These are phyloP conservation scores for Mythimna ferrago DNA, from an alignment of 2,888 invertebrate species.

Conservation along the genomic window DNA sequence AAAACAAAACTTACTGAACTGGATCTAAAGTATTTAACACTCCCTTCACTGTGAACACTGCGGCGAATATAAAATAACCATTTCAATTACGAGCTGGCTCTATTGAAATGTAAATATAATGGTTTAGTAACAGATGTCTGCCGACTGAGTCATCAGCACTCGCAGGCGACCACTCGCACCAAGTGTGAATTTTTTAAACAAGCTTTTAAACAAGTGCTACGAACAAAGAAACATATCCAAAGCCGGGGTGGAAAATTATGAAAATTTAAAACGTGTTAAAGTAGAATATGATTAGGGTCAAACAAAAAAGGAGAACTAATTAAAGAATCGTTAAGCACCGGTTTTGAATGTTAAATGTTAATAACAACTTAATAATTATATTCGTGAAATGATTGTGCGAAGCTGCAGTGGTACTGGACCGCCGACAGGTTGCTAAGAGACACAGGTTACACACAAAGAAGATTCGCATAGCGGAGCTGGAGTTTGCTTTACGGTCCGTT, in stretches of 20 bases:
- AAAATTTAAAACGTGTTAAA: slow-evolving; percentile 41
- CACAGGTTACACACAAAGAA: slow-evolving; percentile 74
- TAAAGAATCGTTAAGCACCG: slow-evolving; percentile 48
- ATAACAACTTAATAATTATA: slow-evolving; percentile 52
- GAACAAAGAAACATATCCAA: slow-evolving; percentile 41
- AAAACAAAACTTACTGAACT: slow-evolving; percentile 55
- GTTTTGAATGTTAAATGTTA: slow-evolving; percentile 49
- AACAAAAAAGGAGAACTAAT: slow-evolving; percentile 53
- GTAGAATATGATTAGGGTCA: slow-evolving; percentile 39
- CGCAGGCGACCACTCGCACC: slow-evolving; percentile 21
- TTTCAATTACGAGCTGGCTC: slow-evolving; percentile 57
- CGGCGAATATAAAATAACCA: slow-evolving; percentile 61
- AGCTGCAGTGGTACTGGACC: slow-evolving; percentile 45
- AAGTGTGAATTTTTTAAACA: slow-evolving; percentile 55
- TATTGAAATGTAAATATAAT: slow-evolving; percentile 69
- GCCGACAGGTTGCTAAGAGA: slow-evolving; percentile 64
- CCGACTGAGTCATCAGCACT: slow-evolving; percentile 61
- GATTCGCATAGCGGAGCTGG: slow-evolving; percentile 69
- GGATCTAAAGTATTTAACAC: slow-evolving; percentile 51
- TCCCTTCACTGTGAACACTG: slow-evolving; percentile 60
- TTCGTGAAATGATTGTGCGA: slow-evolving; percentile 51
- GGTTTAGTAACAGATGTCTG: slow-evolving; percentile 59
- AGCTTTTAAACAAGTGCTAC: slow-evolving; percentile 43
- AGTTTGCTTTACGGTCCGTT: slow-evolving; percentile 61
- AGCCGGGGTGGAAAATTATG: slow-evolving; percentile 23